These are phyloP conservation scores for Chrysemys picta DNA, from an alignment of 2,113 vertebrate species.

Conservation along the genomic window DNA sequence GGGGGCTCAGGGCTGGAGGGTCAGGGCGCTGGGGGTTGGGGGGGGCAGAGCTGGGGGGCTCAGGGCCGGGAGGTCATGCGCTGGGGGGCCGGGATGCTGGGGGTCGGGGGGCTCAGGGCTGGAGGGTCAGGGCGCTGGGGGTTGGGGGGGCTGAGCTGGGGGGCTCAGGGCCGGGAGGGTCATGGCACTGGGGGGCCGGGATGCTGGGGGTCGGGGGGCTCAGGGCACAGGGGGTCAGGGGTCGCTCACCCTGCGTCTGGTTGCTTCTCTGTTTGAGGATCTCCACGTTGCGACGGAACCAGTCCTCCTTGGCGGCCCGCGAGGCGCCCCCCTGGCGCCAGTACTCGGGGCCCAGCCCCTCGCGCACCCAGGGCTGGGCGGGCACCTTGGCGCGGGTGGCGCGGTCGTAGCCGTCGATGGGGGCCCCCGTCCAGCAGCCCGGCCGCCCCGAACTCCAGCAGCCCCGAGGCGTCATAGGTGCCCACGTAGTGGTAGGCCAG, in stretches of 20 bases:
- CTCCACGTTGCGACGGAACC: not conserved
- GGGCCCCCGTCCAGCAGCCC: not conserved
- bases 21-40: no score
- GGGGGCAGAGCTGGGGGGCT: no score
- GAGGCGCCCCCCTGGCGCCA: not conserved
- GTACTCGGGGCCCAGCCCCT: not conserved
- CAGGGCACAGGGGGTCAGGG: not conserved
- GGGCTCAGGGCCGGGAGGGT: no score
- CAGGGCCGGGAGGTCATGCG: no score
- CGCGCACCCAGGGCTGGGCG: not conserved
- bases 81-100: no score
- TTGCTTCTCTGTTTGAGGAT: not conserved
- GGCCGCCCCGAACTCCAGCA: not conserved
- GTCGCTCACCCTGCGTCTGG: not conserved
- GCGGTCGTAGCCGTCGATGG: not conserved
- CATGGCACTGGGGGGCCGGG: no score
- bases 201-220: no score
- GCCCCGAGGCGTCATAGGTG: not conserved
- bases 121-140: no score
- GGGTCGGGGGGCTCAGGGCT: no score
- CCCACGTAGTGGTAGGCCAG: not conserved
- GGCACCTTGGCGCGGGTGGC: not conserved
- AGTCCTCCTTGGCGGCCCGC: not conserved
- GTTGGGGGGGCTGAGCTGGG: no score
- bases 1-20: no score